Percentiles rank a stretch among this genome's conserved stretches.
Evolutionary conservation across 2,888 invertebrate genomes (phyloP).

Genomic region (Alloplasta piceator): DNA sequence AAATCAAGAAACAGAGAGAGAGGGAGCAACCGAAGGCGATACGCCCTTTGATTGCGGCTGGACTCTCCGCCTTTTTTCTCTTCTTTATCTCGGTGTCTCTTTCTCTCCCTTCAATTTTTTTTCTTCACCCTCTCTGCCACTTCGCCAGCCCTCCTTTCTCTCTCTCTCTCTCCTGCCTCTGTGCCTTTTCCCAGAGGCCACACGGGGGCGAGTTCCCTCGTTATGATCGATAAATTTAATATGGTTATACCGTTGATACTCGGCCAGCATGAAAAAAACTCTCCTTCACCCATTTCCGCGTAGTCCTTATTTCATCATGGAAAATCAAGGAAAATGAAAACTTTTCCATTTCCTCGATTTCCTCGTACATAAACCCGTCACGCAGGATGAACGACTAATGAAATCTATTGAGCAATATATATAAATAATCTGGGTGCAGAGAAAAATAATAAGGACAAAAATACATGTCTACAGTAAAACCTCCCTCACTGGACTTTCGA

Average conservation of each 20-base stretch:
- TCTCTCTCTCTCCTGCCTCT: conserved; percentile 6
- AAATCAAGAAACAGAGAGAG: conserved; percentile 1
- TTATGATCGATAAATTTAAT: conserved; percentile 79
- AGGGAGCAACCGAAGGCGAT: conserved; percentile 64
- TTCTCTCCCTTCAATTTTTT: conserved; percentile 41
- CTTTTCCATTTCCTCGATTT: conserved; percentile 14
- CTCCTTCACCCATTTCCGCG: conserved; percentile 30
- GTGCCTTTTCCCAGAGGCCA: conserved; percentile 47
- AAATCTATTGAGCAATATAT: conserved; percentile 17
- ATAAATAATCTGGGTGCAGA: not conserved
- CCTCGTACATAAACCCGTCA: not conserved
- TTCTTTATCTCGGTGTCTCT: conserved; percentile 58
- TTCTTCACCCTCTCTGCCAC: conserved; percentile 56
- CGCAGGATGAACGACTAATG: conserved; percentile 12
- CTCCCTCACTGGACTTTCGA: too few relatives aligned
- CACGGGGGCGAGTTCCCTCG: conserved; percentile 60
- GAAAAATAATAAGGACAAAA: not conserved
- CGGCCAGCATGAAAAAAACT: conserved; percentile 57
- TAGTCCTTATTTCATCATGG: conserved; percentile 36
- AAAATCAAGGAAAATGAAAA: conserved; percentile 34
- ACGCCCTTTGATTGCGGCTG: conserved; percentile 71
- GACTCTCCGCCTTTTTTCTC: conserved; percentile 62
- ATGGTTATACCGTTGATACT: conserved; percentile 68
- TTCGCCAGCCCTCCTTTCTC: conserved; percentile 41
- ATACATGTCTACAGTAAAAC: not conserved